Evolutionary conservation across 2,888 invertebrate species (phyloP).

Genomic region (Mesoligia furuncula): DNA sequence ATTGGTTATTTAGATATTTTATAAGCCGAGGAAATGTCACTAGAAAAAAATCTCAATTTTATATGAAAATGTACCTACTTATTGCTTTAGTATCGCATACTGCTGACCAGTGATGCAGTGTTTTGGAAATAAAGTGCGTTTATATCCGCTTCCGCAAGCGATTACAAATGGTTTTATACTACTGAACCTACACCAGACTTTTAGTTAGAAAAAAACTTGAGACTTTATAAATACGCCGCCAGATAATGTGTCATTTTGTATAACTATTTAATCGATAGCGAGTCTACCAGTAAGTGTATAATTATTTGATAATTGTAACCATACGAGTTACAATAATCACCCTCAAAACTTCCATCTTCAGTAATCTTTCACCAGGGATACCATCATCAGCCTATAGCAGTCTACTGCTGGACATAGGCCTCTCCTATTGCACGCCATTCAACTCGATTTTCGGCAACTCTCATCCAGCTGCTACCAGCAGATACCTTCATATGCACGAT

Average conservation of each 20-base stretch:
- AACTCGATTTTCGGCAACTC: too few relatives aligned
- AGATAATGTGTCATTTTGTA: too few relatives aligned
- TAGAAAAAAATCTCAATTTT: neutral
- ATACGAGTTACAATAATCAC: neutral
- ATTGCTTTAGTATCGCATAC: neutral
- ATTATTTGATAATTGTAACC: neutral
- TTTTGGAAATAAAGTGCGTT: conserved; percentile 26
- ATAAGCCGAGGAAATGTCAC: neutral
- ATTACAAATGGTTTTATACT: conserved; percentile 6
- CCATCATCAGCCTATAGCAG: neutral
- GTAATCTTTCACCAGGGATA: neutral
- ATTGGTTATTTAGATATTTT: neutral
- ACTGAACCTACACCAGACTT: neutral
- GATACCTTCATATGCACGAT: neutral
- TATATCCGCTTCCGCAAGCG: conserved; percentile 7
- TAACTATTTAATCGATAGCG: neutral
- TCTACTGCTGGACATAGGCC: too few relatives aligned
- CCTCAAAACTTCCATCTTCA: neutral
- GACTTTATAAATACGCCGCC: neutral
- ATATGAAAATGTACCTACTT: neutral
- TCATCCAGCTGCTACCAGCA: too few relatives aligned
- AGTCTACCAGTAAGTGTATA: neutral
- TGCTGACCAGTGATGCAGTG: neutral
- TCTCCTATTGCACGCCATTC: too few relatives aligned
- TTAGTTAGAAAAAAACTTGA: neutral